A percentile compares a stretch with the other conserved stretches of the same genome.
Conservation (phyloP, 2,888 invertebrate species). For the Nebria brevicollis region DNA sequence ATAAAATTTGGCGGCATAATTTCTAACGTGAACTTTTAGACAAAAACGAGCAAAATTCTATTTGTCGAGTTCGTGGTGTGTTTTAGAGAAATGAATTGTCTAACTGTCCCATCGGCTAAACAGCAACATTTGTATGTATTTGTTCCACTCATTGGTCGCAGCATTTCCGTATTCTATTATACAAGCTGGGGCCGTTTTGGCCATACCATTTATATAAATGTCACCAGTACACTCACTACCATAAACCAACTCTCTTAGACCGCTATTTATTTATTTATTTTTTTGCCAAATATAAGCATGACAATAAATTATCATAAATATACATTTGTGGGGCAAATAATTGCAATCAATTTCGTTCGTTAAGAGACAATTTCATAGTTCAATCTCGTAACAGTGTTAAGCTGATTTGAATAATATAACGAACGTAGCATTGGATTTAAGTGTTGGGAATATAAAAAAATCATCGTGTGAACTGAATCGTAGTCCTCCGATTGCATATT, state of each 20-base stretch:
- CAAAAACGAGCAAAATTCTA: neutral
- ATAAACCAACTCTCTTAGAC: neutral
- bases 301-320: neutral
- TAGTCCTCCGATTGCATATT: constrained; percentile 9
- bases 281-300: neutral
- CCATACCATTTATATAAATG: constrained; percentile 44
- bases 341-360: neutral
- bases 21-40: neutral
- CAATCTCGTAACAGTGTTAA: neutral
- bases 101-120: constrained; percentile 38
- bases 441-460: constrained; percentile 34
- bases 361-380: neutral
- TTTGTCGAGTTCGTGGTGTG: neutral
- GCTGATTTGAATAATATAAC: constrained; percentile 3
- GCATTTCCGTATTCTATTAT: constrained; percentile 43
- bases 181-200: constrained; percentile 25
- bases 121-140: constrained; percentile 47
- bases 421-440: constrained; percentile 23
- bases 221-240: constrained; percentile 30
- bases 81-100: constrained; percentile 22
- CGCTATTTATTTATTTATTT: neutral
- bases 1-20: no score
- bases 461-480: constrained; percentile 41
- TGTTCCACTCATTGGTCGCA: constrained; percentile 47
- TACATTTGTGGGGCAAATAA: neutral